phyloP scores from a whole-genome alignment of 1,140 invertebrate genomes.

The Scaptomyza montana region DNA sequence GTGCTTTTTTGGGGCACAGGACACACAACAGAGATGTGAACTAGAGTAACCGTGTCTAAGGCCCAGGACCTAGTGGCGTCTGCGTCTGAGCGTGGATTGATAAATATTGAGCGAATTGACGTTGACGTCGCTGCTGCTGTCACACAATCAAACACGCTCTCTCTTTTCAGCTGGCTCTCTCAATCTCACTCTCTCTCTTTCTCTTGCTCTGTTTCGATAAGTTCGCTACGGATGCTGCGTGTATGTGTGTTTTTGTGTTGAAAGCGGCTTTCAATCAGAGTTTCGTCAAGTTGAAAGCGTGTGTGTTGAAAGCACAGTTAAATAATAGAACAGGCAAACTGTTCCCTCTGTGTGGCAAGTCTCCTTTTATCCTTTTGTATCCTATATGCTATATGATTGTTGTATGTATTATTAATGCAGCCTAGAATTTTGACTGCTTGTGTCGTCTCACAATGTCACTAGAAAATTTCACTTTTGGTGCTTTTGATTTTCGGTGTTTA shows the following conservation, averaged over 20 bases:
- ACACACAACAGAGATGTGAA: slow-evolving; percentile 11
- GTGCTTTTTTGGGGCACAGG: background rate
- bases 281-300: slow-evolving; percentile 72
- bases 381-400: slow-evolving; percentile 69
- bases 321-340: slow-evolving; percentile 73
- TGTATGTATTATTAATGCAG: slow-evolving; percentile 75
- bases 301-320: slow-evolving; percentile 76
- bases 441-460: slow-evolving; percentile 26
- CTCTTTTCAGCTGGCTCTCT: slow-evolving; percentile 11
- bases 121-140: slow-evolving; percentile 61
- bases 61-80: slow-evolving; percentile 59
- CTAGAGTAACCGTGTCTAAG: slow-evolving; percentile 15
- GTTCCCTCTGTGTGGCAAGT: slow-evolving; percentile 35
- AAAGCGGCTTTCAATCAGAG: slow-evolving; percentile 71
- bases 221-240: slow-evolving; percentile 54
- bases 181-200: slow-evolving; percentile 13
- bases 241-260: slow-evolving; percentile 46
- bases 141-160: slow-evolving; percentile 32
- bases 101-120: slow-evolving; percentile 77
- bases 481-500: slow-evolving; percentile 44
- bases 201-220: background rate
- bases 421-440: slow-evolving; percentile 37
- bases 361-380: slow-evolving; percentile 53
- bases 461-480: slow-evolving; percentile 46
- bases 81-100: slow-evolving; percentile 57